These are phyloP conservation scores for Conger conger DNA, from an alignment of 2,113 vertebrate species.

Conservation along the genomic window DNA sequence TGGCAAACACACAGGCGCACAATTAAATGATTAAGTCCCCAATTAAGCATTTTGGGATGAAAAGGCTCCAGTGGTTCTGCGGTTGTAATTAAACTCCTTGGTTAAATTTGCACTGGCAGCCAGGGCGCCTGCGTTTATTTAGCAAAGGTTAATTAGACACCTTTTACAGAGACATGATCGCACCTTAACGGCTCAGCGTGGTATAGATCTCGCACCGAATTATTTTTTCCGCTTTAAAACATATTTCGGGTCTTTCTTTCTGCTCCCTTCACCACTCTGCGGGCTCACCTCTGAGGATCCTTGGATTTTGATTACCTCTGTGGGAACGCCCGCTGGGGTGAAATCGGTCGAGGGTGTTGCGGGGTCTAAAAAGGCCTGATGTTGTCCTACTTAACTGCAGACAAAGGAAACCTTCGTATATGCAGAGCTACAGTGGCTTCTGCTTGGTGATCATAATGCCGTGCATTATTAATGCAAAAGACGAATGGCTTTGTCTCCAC, in stretches of 20 bases:
- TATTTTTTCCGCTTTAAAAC: neutral
- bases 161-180: constrained; percentile 18
- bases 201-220: neutral
- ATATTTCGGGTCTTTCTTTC: neutral
- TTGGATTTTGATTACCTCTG: neutral
- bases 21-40: constrained; percentile 28
- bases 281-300: neutral
- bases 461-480: too few relatives aligned
- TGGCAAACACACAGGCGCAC: neutral
- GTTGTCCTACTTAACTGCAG: neutral
- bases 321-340: neutral
- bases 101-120: constrained; percentile 17
- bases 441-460: too few relatives aligned
- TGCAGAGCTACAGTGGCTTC: too few relatives aligned
- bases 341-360: neutral
- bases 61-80: constrained; percentile 9
- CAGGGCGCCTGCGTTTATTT: neutral
- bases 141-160: constrained; percentile 24
- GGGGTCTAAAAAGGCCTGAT: neutral
- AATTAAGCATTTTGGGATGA: constrained; percentile 20
- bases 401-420: too few relatives aligned
- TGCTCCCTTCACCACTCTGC: neutral
- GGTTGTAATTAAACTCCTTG: constrained; percentile 23
- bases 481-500: too few relatives aligned
- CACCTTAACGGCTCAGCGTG: constrained; percentile 12